phyloP scores from a whole-genome alignment of 2,797 vertebrate species.

The Spheniscus humboldti region DNA sequence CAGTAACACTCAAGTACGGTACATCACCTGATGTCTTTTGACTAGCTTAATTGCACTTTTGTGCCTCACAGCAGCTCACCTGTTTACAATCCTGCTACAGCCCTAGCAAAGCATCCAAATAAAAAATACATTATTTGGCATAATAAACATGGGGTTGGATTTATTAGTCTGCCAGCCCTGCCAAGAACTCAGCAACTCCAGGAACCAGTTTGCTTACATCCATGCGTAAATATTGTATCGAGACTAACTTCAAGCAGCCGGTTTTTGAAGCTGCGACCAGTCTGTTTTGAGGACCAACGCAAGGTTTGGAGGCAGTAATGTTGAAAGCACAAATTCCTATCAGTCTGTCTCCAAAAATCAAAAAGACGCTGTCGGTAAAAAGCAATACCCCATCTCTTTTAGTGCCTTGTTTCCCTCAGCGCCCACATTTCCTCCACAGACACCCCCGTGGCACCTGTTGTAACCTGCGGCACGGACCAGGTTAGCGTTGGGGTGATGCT shows the following conservation, averaged over 20 bases:
- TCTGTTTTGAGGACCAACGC: background rate
- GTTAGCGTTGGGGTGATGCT: background rate
- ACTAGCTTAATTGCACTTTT: background rate
- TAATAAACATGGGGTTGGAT: background rate
- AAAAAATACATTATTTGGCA: background rate
- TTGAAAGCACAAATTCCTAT: background rate
- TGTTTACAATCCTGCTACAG: background rate
- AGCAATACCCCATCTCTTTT: background rate
- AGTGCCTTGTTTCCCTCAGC: background rate
- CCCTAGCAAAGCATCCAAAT: background rate
- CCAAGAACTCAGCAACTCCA: background rate
- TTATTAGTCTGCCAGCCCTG: background rate
- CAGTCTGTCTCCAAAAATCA: background rate
- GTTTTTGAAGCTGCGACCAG: background rate
- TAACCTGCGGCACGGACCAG: background rate
- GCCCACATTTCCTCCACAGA: background rate
- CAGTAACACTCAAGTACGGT: background rate
- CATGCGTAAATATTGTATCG: fast-evolving
- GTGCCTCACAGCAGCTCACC: background rate
- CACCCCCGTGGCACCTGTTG: background rate
- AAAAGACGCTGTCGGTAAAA: background rate
- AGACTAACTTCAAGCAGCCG: background rate
- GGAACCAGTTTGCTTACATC: background rate
- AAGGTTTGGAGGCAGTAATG: background rate
- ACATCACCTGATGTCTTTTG: background rate